Evolutionary conservation across 2,888 invertebrate species (phyloP), one percentile per base, ranked within the genome.

Genomic region (Listrodromus nycthemerus): DNA sequence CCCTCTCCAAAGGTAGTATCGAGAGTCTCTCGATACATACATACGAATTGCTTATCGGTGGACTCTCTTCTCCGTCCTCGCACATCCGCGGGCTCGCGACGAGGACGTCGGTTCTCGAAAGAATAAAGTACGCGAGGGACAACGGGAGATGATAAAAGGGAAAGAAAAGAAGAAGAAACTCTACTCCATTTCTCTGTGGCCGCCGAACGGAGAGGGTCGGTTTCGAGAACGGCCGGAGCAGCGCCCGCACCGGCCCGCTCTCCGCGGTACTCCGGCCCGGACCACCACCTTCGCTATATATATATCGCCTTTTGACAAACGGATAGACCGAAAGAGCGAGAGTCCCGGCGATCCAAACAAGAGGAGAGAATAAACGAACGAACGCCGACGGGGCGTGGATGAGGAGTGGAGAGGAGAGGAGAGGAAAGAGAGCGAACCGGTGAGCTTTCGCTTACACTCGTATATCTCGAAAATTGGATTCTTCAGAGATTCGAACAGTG

Each of bases 391-490:
- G 50, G 61, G 65, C 48, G 50, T 58, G 52, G 71, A 45, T 52
- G 70, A 19, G 80, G 5, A 66, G 71, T 52, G 61, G 55, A 16
- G 70, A 67, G 30, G 33, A 16, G 41, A 76, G 13, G 70, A 80
- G 61, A 48, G 74, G 79, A 66, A 30, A 30, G 65, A 45, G 66
- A 45, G 75, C 79, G 33, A 85, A 71, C 58, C 65, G 67, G 63
- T 27, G 66, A 30, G 67, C 41, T 66, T 84, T 83, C 87, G 88
- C 86, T 88, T 88, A 88, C 85, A 89, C 90, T 90, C 91, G 89
- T 91, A 92, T 91, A 92, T 91, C 91, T 91, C 87, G 90, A 90
- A 92, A 91, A 92, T 92, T 92, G 92, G 92, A 91, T 92, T 91
- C 89, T 89, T 87, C 88, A 87, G 88, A 90, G 90, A 90, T 91